Conservation (phyloP, 2,113 vertebrate species). For the Cololabis saira region DNA sequence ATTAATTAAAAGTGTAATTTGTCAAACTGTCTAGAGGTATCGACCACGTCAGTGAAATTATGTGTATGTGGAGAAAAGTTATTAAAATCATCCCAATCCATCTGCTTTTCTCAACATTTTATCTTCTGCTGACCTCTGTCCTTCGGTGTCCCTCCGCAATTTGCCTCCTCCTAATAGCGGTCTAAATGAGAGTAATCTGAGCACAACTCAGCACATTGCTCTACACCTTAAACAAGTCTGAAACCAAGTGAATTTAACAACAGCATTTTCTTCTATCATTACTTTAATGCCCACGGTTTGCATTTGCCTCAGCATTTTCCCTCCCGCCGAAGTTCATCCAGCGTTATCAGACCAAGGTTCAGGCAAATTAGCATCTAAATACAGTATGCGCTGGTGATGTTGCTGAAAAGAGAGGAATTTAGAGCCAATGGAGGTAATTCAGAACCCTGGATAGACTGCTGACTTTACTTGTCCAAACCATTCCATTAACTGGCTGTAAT, state of each 20-base stretch:
- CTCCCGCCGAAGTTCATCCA: conserved; percentile 56
- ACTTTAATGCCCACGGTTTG: conserved; percentile 65
- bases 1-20: conserved; percentile 32
- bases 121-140: conserved; percentile 40
- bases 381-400: conserved; percentile 57
- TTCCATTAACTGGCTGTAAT: conserved; percentile 74
- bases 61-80: conserved; percentile 66
- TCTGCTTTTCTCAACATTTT: conserved; percentile 43
- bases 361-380: conserved; percentile 81
- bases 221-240: conserved; percentile 51
- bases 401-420: conserved; percentile 65
- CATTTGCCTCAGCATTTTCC: conserved; percentile 70
- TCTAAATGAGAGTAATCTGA: conserved; percentile 65
- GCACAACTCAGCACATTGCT: conserved; percentile 49
- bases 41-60: conserved; percentile 56
- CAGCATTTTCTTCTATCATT: conserved; percentile 57
- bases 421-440: conserved; percentile 54
- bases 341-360: conserved; percentile 72
- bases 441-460: conserved; percentile 63
- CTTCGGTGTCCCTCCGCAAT: conserved; percentile 27
- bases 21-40: conserved; percentile 37
- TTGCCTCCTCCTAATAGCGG: conserved; percentile 19
- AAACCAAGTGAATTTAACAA: conserved; percentile 64
- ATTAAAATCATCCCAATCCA: conserved; percentile 65
- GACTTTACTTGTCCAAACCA: conserved; percentile 71